phyloP scores from a whole-genome alignment of 2,797 vertebrate species.

The Periophthalmus magnuspinnatus region DNA sequence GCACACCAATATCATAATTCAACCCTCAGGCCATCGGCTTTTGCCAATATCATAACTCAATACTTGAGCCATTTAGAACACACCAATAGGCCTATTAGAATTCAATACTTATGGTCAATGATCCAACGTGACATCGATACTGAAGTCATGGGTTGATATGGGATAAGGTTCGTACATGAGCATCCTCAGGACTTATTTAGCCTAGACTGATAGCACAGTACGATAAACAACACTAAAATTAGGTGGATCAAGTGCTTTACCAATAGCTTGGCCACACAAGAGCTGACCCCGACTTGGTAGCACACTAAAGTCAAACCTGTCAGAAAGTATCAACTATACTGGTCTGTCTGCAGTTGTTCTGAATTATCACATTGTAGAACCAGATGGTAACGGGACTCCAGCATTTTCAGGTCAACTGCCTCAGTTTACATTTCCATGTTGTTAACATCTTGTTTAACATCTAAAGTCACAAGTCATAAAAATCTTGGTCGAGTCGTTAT shows the following conservation, averaged over 20 bases:
- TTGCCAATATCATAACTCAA: conserved; percentile 78
- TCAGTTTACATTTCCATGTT: conserved; percentile 63
- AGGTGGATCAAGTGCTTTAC: conserved; percentile 55
- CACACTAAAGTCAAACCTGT: conserved; percentile 39
- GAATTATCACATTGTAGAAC: conserved; percentile 63
- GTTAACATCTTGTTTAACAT: conserved; percentile 60
- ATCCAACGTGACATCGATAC: conserved; percentile 72
- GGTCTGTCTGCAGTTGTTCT: conserved; percentile 53
- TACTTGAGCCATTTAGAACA: conserved; percentile 69
- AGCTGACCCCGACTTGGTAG: conserved; percentile 31
- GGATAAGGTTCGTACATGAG: conserved; percentile 53
- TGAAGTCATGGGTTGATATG: conserved; percentile 65
- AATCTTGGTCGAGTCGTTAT: conserved; percentile 51
- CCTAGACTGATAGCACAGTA: conserved; percentile 54
- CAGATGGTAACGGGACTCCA: conserved; percentile 53
- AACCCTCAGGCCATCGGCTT: conserved; percentile 67
- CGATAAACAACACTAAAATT: conserved; percentile 75
- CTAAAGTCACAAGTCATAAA: conserved; percentile 33
- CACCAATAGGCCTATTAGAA: conserved; percentile 77
- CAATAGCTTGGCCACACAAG: conserved; percentile 43
- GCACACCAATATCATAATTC: conserved; percentile 77
- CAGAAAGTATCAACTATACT: conserved; percentile 38
- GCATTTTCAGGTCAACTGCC: conserved; percentile 60
- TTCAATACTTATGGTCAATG: conserved; percentile 77
- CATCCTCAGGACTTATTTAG: conserved; percentile 63